Percentiles rank a stretch among this genome's conserved stretches.
phyloP scores from a whole-genome alignment of 2,113 vertebrate genomes.

The Bucco capensis region DNA sequence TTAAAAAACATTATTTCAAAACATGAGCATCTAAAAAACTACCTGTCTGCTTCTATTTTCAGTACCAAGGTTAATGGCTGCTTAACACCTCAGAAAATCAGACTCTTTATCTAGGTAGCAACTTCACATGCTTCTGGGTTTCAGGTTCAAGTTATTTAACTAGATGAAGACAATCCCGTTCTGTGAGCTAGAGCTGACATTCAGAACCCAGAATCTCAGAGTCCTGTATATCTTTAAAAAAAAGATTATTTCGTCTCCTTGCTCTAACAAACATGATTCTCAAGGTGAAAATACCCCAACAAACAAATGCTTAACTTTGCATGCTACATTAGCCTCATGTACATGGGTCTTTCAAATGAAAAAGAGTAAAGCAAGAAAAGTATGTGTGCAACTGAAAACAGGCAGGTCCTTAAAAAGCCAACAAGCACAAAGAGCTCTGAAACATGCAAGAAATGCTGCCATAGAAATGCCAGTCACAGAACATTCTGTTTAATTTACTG shows the following conservation, averaged over 20 bases:
- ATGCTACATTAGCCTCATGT: background rate
- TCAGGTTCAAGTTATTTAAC: background rate
- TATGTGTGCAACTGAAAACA: background rate
- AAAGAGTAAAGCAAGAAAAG: background rate
- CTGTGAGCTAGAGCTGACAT: background rate
- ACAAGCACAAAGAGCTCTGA: background rate
- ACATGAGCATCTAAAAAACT: background rate
- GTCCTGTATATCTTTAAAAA: background rate
- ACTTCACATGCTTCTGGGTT: background rate
- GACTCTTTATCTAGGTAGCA: background rate
- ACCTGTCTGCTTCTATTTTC: background rate
- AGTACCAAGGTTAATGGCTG: background rate
- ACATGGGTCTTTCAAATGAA: background rate
- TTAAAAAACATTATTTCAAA: background rate
- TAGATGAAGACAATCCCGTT: background rate
- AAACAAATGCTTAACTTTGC: background rate
- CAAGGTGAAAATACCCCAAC: background rate
- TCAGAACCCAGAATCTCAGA: background rate
- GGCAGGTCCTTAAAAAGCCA: background rate
- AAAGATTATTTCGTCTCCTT: background rate
- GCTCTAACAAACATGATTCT: background rate
- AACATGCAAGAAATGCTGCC: background rate
- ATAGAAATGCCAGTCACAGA: background rate
- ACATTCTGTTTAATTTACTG: background rate
- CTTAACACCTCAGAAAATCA: background rate